Conservation (phyloP, 2,797 vertebrate species). For the Synanceia verrucosa region DNA sequence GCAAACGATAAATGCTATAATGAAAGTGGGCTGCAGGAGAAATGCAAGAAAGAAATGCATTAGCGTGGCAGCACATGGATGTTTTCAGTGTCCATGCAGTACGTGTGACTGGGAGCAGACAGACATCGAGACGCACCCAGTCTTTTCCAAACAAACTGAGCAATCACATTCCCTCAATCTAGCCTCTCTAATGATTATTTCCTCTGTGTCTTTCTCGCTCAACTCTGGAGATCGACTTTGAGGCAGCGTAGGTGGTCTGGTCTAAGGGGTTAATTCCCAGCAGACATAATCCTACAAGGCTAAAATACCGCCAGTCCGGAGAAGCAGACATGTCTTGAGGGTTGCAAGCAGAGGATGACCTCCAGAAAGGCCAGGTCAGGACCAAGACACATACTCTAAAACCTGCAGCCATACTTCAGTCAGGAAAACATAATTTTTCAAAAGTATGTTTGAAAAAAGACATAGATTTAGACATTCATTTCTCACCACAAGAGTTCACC, state of each 20-base stretch:
- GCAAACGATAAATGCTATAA: slow-evolving; percentile 34
- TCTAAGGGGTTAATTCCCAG: slow-evolving; percentile 71
- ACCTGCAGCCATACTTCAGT: slow-evolving; percentile 41
- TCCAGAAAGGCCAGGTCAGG: slow-evolving; percentile 51
- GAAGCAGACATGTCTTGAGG: slow-evolving; percentile 55
- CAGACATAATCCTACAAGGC: slow-evolving; percentile 68
- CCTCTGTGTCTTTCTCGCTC: slow-evolving; percentile 52
- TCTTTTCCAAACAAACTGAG: slow-evolving; percentile 67
- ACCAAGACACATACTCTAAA: slow-evolving; percentile 54
- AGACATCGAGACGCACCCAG: slow-evolving; percentile 29
- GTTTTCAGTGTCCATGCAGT: neutral
- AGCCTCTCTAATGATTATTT: slow-evolving; percentile 54
- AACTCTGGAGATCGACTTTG: slow-evolving; percentile 38
- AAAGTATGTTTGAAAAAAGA: neutral
- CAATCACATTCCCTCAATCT: slow-evolving; percentile 56
- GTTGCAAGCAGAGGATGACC: slow-evolving; percentile 59
- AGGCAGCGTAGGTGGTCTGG: slow-evolving; percentile 72
- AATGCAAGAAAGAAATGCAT: slow-evolving; percentile 5
- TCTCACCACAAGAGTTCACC: slow-evolving; percentile 14
- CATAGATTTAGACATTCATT: neutral
- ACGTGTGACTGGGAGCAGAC: slow-evolving; percentile 20
- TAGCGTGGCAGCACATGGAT: slow-evolving; percentile 3
- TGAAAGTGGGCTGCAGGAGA: slow-evolving; percentile 8
- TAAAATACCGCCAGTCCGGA: slow-evolving; percentile 54
- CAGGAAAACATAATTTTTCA: slow-evolving; percentile 17